Percentiles rank a stretch among this genome's conserved stretches.
phyloP scores from a whole-genome alignment of 2,888 invertebrate genomes.

The Erpobdella octoculata region DNA sequence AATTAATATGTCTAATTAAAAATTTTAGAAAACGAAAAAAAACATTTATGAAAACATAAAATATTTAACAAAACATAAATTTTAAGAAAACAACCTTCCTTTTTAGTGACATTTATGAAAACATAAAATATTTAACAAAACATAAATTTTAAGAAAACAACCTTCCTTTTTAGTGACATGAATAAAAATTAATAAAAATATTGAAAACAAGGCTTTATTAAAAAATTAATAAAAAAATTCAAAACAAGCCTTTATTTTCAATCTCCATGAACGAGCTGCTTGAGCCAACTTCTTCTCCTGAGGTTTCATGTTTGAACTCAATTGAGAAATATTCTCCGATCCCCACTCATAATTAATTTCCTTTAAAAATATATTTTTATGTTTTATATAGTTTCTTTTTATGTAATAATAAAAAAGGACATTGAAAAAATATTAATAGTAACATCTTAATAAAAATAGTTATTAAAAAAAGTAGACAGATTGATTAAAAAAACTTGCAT shows the following conservation, averaged over 20 bases:
- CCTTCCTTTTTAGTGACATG: neutral
- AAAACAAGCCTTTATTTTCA: slow-evolving; percentile 50
- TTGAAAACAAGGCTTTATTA: neutral
- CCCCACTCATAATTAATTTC: slow-evolving; percentile 81
- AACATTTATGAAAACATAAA: too few species aligned
- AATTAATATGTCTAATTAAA: neutral
- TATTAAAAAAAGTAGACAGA: too few species aligned
- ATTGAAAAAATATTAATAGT: neutral
- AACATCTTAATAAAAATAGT: too few species aligned
- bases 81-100: neutral
- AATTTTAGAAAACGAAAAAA: too few species aligned
- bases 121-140: too few species aligned
- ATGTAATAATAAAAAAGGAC: neutral
- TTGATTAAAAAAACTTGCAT: too few species aligned
- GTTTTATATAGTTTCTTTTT: neutral
- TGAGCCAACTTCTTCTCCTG: slow-evolving; percentile 43
- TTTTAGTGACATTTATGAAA: too few species aligned
- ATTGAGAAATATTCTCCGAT: slow-evolving; percentile 58
- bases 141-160: neutral
- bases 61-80: too few species aligned
- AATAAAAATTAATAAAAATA: neutral
- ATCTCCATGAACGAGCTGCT: slow-evolving; percentile 60
- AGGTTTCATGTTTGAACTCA: slow-evolving; percentile 37
- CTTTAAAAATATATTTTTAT: slow-evolving; percentile 50
- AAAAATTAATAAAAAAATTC: neutral